These are phyloP conservation scores for Oasisia sp. DNA, from an alignment of 2,888 invertebrate genomes.

Conservation along the genomic window DNA sequence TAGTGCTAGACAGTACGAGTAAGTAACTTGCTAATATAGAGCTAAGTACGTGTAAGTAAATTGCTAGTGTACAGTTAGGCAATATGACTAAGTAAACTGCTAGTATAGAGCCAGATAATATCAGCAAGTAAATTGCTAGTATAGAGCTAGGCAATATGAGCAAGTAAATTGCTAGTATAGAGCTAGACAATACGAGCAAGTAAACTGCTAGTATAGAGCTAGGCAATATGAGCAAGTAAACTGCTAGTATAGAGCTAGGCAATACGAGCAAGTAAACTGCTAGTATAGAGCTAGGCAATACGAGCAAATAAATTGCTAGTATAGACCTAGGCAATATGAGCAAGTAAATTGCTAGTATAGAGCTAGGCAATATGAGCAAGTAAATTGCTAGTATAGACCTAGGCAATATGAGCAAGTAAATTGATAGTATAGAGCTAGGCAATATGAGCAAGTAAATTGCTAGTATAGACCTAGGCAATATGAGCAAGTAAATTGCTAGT, in stretches of 20 bases:
- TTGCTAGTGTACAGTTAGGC: no score
- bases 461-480: background rate
- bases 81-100: no score
- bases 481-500: background rate
- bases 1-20: no score
- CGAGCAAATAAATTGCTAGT: no score
- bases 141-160: no score
- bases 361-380: no score
- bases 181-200: background rate
- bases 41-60: background rate
- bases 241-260: constrained; percentile 1
- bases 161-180: no score
- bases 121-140: background rate
- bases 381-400: background rate
- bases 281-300: no score
- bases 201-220: background rate
- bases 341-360: background rate
- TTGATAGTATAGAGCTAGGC: no score
- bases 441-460: no score
- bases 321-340: background rate
- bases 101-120: background rate
- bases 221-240: no score
- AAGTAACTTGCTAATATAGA: background rate
- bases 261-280: background rate
- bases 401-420: background rate